A percentile compares a stretch with the other conserved stretches of the same genome.
Evolutionary conservation across 1,140 invertebrate species (phyloP).

Genomic region (Ladona fulva): DNA sequence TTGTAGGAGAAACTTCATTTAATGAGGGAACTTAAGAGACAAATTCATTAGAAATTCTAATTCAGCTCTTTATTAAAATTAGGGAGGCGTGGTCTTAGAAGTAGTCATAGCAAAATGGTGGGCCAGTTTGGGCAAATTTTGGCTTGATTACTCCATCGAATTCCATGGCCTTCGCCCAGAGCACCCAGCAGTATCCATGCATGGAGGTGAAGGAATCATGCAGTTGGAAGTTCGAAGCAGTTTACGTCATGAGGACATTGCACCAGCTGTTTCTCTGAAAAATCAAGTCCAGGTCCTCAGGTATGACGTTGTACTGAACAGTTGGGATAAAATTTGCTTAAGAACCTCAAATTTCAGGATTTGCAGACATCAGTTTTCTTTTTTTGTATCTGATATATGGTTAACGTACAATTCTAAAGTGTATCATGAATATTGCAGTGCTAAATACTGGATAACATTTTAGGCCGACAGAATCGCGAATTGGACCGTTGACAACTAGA

Average conservation of each 20-base stretch:
- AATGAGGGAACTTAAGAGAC: too few relatives aligned
- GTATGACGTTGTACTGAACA: conserved; percentile 33
- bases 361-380: neutral
- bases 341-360: conserved; percentile 13
- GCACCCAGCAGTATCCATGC: conserved; percentile 51
- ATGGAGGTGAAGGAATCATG: conserved; percentile 67
- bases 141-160: conserved; percentile 62
- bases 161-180: conserved; percentile 75
- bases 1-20: too few relatives aligned
- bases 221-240: conserved; percentile 56
- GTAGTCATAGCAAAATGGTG: conserved; percentile 89
- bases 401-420: too few relatives aligned
- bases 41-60: too few relatives aligned
- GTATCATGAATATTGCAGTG: neutral
- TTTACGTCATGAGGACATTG: conserved; percentile 69
- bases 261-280: conserved; percentile 65
- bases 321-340: neutral
- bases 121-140: conserved; percentile 73
- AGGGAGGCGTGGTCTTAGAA: conserved; percentile 71
- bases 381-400: neutral
- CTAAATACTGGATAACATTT: conserved; percentile 27
- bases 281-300: conserved; percentile 67
- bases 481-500: conserved; percentile 60
- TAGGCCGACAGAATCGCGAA: conserved; percentile 70
- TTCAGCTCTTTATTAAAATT: conserved; percentile 16